Percentiles rank a stretch among this genome's conserved stretches.
Conservation (phyloP, 2,888 invertebrate species). For the Agrilus mali region DNA sequence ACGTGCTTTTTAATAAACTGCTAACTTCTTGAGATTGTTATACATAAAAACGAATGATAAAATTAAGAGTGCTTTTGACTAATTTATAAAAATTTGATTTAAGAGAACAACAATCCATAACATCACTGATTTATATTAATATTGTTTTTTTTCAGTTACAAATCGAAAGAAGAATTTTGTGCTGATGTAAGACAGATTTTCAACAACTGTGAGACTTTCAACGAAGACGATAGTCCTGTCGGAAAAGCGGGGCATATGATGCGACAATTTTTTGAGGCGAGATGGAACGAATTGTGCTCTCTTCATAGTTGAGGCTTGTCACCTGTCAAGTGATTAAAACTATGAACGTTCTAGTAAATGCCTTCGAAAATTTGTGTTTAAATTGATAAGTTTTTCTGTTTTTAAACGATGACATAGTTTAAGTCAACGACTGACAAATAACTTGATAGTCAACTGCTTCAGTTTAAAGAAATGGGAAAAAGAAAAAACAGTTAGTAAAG, state of each 20-base stretch:
- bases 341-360: neutral
- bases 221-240: constrained; percentile 96
- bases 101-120: too few relatives aligned
- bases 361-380: constrained; percentile 15
- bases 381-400: constrained; percentile 3
- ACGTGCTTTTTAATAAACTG: neutral
- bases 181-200: constrained; percentile 88
- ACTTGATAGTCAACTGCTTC: too few relatives aligned
- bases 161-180: constrained; percentile 83
- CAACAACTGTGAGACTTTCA: constrained; percentile 95
- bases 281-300: constrained; percentile 64
- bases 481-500: too few relatives aligned
- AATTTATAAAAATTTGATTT: too few relatives aligned
- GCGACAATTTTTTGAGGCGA: constrained; percentile 82
- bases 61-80: neutral
- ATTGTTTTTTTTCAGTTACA: constrained; percentile 58
- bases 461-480: too few relatives aligned
- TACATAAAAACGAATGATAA: neutral
- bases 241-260: constrained; percentile 92
- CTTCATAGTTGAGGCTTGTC: constrained; percentile 34
- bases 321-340: constrained; percentile 17
- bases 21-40: neutral
- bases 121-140: neutral
- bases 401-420: too few relatives aligned
- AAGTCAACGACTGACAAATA: too few relatives aligned